These are phyloP conservation scores for Ictalurus furcatus DNA, from an alignment of 2,113 vertebrate genomes.

Conservation along the genomic window DNA sequence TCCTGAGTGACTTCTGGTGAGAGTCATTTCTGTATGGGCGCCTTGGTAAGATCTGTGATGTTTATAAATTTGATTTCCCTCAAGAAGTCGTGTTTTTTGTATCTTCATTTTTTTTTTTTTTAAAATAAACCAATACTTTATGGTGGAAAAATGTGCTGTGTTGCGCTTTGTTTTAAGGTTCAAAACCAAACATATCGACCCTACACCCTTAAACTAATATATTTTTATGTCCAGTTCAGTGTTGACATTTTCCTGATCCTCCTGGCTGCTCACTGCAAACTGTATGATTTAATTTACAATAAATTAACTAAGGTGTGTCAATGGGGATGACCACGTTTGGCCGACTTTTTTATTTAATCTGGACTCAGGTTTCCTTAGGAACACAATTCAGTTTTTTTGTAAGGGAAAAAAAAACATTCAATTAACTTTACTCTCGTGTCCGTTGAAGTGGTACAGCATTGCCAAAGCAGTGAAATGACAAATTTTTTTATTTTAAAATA, in stretches of 20 bases:
- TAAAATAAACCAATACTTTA: background rate
- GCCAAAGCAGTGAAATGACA: background rate
- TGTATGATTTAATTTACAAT: no score
- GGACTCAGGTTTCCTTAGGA: no score
- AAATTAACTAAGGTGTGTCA: no score
- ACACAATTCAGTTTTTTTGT: background rate
- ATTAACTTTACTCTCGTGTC: background rate
- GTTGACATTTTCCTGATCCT: background rate
- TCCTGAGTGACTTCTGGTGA: slow-evolving; percentile 39
- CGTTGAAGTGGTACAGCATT: background rate
- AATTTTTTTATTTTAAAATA: background rate
- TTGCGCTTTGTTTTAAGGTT: background rate
- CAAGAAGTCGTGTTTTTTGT: slow-evolving; percentile 46
- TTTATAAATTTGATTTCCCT: slow-evolving; percentile 60
- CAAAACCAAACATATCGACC: background rate
- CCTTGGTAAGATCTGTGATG: slow-evolving; percentile 56
- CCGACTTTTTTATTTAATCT: no score
- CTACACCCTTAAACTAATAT: background rate
- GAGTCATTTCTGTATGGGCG: slow-evolving; percentile 49
- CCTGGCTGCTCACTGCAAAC: no score
- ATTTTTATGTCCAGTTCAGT: background rate
- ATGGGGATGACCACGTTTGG: no score
- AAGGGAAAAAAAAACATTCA: background rate
- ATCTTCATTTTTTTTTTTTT: slow-evolving; percentile 52
- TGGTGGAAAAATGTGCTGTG: background rate